Evolutionary conservation across 1,140 invertebrate genomes (phyloP).

Genomic region (Drosophila littoralis): DNA sequence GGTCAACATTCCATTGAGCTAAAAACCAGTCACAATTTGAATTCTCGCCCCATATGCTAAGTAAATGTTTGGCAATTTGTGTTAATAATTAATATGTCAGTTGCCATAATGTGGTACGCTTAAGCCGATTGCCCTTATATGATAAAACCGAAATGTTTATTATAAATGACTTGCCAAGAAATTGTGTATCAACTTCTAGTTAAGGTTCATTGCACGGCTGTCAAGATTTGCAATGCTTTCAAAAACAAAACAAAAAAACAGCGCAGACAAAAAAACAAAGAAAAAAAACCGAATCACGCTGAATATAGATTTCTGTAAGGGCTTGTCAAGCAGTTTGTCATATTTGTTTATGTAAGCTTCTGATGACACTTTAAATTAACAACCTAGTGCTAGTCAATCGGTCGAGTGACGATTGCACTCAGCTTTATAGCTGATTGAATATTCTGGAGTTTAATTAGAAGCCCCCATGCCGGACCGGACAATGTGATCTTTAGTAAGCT

Average conservation of each 20-base stretch:
- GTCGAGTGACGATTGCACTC: neutral
- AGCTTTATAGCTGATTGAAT: neutral
- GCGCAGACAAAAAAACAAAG: neutral
- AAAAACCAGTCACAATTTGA: neutral
- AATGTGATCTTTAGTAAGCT: no score
- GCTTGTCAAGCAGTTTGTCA: neutral
- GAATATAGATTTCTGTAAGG: conserved; percentile 12
- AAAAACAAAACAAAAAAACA: neutral
- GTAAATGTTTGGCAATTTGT: neutral
- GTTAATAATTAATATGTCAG: conserved; percentile 8
- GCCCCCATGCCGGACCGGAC: no score
- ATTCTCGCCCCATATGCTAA: neutral
- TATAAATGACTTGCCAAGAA: conserved; percentile 17
- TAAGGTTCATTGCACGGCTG: conserved; percentile 13
- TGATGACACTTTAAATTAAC: neutral
- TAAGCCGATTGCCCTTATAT: conserved; percentile 14
- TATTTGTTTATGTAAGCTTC: conserved; percentile 10
- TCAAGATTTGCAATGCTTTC: conserved; percentile 1
- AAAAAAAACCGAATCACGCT: conserved; percentile 10
- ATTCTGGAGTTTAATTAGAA: neutral
- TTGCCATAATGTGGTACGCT: conserved; percentile 18
- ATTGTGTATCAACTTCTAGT: conserved; percentile 15
- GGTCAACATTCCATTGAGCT: neutral
- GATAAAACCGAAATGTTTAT: conserved; percentile 4
- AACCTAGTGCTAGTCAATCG: neutral